A percentile compares a stretch with the other conserved stretches of the same genome.
Conservation (phyloP, 1,140 invertebrate genomes). For the Glossosoma conforme region DNA sequence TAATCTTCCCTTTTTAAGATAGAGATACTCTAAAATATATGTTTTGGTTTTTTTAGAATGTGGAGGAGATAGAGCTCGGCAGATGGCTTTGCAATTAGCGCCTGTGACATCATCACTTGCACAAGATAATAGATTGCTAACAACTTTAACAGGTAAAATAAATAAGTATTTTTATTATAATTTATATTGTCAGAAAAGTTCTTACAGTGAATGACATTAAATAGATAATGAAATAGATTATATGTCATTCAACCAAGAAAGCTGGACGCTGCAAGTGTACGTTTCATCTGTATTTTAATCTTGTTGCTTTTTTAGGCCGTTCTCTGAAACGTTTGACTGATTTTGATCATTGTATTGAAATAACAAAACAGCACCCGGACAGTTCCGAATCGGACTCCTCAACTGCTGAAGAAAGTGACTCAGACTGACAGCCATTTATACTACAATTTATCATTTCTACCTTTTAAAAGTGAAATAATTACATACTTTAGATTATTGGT, state of each 20-base stretch:
- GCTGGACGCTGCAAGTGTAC: too few relatives aligned
- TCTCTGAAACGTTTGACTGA: constrained; percentile 47
- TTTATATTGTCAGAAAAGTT: neutral
- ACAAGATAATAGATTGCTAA: constrained; percentile 41
- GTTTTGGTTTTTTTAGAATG: constrained; percentile 34
- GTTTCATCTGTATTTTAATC: too few relatives aligned
- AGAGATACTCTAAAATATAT: constrained; percentile 6
- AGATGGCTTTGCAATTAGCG: constrained; percentile 42
- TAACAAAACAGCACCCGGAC: constrained; percentile 48
- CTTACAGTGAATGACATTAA: neutral
- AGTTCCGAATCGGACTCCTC: constrained; percentile 46
- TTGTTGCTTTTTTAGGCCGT: too few relatives aligned
- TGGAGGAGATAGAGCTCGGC: constrained; percentile 35
- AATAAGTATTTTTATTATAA: neutral
- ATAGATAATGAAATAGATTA: neutral
- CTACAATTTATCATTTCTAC: neutral
- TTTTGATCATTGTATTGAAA: constrained; percentile 49
- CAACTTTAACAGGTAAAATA: constrained; percentile 41
- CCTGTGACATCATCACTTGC: constrained; percentile 40
- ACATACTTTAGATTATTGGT: too few relatives aligned
- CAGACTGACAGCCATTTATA: constrained; percentile 37
- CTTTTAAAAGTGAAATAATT: too few relatives aligned
- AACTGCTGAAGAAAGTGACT: constrained; percentile 42
- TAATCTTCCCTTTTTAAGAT: neutral
- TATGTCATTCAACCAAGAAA: neutral